phyloP scores from a whole-genome alignment of 2,888 invertebrate species.

The Dryobotodes eremita region DNA sequence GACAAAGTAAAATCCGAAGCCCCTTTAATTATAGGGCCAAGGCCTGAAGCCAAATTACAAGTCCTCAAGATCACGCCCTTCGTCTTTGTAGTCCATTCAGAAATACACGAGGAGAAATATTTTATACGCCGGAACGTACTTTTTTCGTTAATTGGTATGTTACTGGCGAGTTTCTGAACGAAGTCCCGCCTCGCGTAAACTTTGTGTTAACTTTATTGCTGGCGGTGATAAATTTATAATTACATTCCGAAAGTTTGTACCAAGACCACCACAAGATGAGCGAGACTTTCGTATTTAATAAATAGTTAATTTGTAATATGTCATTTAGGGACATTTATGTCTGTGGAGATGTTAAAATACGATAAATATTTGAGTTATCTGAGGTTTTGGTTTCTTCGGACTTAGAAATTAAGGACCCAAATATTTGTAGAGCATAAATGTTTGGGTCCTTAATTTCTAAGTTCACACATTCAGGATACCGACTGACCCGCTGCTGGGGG shows the following conservation, averaged over 20 bases:
- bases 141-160: conserved; percentile 75
- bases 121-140: conserved; percentile 27
- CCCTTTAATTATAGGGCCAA: conserved; percentile 70
- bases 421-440: too few species aligned
- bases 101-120: conserved; percentile 55
- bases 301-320: conserved; percentile 10
- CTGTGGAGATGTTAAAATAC: neutral
- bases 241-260: conserved; percentile 60
- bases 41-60: conserved; percentile 71
- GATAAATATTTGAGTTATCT: neutral
- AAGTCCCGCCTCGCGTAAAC: conserved; percentile 58
- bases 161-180: conserved; percentile 66
- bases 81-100: conserved; percentile 62
- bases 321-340: too few species aligned
- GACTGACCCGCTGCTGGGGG: too few species aligned
- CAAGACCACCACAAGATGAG: conserved; percentile 21
- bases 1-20: conserved; percentile 68
- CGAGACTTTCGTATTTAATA: conserved; percentile 20
- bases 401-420: neutral
- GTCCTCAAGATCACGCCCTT: conserved; percentile 69
- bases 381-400: neutral
- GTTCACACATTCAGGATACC: neutral
- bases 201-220: conserved; percentile 62
- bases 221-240: conserved; percentile 69
- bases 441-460: too few species aligned